Evolutionary conservation across 2,113 vertebrate genomes (phyloP).

Genomic region (Anolis carolinensis): DNA sequence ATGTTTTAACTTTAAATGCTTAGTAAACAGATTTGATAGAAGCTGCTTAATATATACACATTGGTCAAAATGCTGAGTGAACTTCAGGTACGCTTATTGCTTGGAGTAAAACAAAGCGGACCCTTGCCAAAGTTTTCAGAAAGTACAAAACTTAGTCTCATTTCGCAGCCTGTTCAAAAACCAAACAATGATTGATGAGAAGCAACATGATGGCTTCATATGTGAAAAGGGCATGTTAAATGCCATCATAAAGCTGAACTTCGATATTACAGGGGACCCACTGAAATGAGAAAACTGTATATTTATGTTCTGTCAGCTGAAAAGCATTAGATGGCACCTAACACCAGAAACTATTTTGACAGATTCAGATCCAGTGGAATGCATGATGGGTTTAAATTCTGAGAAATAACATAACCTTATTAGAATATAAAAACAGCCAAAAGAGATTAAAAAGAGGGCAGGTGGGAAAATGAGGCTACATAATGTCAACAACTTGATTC

Average conservation of each 20-base stretch:
- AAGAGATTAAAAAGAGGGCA: background rate
- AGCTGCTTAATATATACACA: background rate
- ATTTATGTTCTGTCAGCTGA: conserved; percentile 31
- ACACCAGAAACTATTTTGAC: background rate
- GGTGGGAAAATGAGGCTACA: background rate
- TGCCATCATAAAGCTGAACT: conserved; percentile 25
- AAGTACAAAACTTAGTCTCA: background rate
- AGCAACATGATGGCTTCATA: conserved; percentile 7
- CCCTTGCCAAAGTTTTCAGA: conserved; percentile 1
- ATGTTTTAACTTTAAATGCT: background rate
- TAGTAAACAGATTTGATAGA: background rate
- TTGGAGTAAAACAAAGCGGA: background rate
- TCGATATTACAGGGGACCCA: conserved; percentile 1
- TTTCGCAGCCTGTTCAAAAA: conserved; percentile 1
- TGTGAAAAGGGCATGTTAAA: conserved; percentile 27
- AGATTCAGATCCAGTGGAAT: conserved; percentile 3
- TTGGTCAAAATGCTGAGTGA: background rate
- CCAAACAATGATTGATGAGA: conserved; percentile 26
- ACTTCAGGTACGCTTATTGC: background rate
- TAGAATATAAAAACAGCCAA: conserved; percentile 19
- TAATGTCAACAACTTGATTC: conserved; percentile 10
- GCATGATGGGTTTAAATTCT: conserved; percentile 1
- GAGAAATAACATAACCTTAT: conserved; percentile 6
- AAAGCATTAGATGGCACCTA: conserved; percentile 5
- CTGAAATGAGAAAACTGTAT: conserved; percentile 19